Evolutionary conservation across 2,113 vertebrate species (phyloP).

Genomic region (Tapirus terrestris): DNA sequence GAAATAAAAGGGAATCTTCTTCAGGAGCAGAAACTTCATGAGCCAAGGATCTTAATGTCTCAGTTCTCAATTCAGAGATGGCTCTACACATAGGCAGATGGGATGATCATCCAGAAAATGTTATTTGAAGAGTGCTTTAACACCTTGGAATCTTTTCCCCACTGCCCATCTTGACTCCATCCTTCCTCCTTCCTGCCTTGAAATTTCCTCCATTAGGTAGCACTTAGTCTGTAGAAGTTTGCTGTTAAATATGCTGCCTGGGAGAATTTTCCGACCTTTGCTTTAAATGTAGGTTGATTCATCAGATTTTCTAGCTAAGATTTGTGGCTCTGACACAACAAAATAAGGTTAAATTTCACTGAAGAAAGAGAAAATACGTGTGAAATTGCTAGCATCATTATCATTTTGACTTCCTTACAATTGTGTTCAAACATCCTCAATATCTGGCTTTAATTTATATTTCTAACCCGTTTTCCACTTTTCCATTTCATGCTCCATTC

Average conservation of each 20-base stretch:
- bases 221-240: background rate
- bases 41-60: background rate
- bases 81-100: background rate
- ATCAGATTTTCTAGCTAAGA: background rate
- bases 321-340: background rate
- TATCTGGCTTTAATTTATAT: background rate
- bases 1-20: background rate
- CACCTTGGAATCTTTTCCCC: background rate
- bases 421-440: background rate
- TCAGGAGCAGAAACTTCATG: background rate
- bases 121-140: background rate
- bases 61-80: background rate
- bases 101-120: background rate
- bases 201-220: background rate
- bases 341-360: background rate
- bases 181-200: background rate
- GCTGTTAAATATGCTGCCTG: background rate
- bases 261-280: background rate
- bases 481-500: background rate
- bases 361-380: background rate
- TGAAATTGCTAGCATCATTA: background rate
- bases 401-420: background rate
- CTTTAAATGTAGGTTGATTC: background rate
- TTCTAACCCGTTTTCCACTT: background rate
- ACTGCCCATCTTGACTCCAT: background rate